These are phyloP conservation scores for Sylvilagus floridanus DNA, from an alignment of 2,797 vertebrate species.

Conservation along the genomic window DNA sequence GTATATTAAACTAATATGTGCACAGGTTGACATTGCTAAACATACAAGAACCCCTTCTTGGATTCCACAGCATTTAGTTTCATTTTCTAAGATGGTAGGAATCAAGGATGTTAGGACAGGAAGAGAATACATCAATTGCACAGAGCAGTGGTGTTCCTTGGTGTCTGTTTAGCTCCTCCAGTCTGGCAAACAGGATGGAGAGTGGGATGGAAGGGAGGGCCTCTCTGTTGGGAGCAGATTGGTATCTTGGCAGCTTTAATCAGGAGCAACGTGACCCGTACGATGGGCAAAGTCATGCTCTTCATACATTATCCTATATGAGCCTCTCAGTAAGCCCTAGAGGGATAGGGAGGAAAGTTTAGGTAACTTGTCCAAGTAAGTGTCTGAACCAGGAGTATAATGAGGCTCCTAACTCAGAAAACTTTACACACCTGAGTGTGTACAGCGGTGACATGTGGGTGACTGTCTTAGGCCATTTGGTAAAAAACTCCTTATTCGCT, in stretches of 20 bases:
- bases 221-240: not conserved
- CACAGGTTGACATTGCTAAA: not conserved
- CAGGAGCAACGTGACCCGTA: not conserved
- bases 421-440: not conserved
- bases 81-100: constrained; percentile 37
- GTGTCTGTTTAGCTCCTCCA: not conserved
- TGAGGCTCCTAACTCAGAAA: not conserved
- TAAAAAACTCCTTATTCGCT: not conserved
- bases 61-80: constrained; percentile 44
- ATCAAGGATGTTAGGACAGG: not conserved
- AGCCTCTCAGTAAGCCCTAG: not conserved
- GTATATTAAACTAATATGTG: constrained; percentile 46
- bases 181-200: constrained; percentile 9
- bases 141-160: not conserved
- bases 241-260: not conserved
- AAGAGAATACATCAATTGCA: not conserved
- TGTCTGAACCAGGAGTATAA: not conserved
- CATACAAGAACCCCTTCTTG: not conserved
- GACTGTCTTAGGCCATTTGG: not conserved
- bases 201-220: not conserved
- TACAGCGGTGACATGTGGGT: rapidly evolving
- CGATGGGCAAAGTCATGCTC: not conserved
- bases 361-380: not conserved
- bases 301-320: not conserved
- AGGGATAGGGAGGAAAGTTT: not conserved